phyloP scores from a whole-genome alignment of 2,888 invertebrate species.

The Trachelus iudaicus region DNA sequence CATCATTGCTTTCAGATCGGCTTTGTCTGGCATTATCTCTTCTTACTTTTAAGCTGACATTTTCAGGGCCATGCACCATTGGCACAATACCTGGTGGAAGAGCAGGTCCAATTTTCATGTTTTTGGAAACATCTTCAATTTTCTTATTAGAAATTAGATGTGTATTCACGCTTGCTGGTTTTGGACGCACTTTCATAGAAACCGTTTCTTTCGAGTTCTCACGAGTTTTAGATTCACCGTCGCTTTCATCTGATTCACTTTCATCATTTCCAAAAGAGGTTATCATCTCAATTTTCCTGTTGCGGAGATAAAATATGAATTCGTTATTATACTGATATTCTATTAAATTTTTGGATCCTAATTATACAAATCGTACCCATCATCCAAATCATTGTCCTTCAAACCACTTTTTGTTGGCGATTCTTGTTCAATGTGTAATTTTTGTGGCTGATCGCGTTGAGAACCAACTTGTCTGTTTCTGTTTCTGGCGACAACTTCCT shows the following conservation, averaged over 20 bases:
- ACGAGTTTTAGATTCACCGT: constrained; percentile 36
- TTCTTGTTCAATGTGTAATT: constrained; percentile 34
- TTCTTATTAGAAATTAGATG: neutral
- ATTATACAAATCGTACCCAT: constrained; percentile 58
- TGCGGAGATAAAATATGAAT: constrained; percentile 30
- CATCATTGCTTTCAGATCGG: neutral
- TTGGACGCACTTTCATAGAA: neutral
- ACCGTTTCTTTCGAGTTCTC: constrained; percentile 16
- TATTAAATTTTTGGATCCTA: neutral
- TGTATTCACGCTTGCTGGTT: neutral
- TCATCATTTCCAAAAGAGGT: constrained; percentile 70
- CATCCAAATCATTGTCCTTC: constrained; percentile 64
- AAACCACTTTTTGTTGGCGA: constrained; percentile 42
- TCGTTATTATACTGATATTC: constrained; percentile 8
- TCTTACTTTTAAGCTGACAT: constrained; percentile 17
- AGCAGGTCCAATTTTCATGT: constrained; percentile 34
- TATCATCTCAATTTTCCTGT: constrained; percentile 71
- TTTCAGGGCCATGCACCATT: constrained; percentile 41
- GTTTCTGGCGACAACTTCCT: constrained; percentile 60
- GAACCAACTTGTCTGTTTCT: constrained; percentile 53
- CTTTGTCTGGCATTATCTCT: neutral
- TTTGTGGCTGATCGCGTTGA: constrained; percentile 44
- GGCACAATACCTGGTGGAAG: constrained; percentile 34
- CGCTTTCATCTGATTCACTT: constrained; percentile 56
- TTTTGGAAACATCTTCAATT: neutral